Evolutionary conservation across 1,140 invertebrate species (phyloP).

Genomic region (Temnothorax longispinosus): DNA sequence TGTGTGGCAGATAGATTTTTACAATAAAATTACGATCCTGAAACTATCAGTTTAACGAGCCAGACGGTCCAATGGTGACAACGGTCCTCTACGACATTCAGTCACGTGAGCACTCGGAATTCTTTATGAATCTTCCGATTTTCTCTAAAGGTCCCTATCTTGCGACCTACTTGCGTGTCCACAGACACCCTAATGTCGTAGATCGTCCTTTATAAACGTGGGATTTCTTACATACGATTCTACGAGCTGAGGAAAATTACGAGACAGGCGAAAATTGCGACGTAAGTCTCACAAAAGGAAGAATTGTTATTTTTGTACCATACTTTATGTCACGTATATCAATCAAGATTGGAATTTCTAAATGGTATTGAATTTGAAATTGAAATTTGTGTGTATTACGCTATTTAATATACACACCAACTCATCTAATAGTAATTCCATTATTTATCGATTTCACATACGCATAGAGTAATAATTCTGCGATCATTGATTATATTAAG

Average conservation of each 20-base stretch:
- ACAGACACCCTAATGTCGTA: constrained; percentile 38
- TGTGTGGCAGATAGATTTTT: constrained; percentile 12
- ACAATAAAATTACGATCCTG: constrained; percentile 56
- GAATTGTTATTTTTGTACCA: background rate
- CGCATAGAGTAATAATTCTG: constrained; percentile 18
- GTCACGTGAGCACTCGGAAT: constrained; percentile 36
- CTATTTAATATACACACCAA: background rate
- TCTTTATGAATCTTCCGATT: constrained; percentile 55
- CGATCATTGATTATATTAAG: constrained; percentile 19
- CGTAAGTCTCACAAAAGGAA: constrained; percentile 17
- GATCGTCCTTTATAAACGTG: background rate
- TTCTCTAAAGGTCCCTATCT: constrained; percentile 23
- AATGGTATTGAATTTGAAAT: background rate
- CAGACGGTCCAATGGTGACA: constrained; percentile 44
- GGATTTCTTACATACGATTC: constrained; percentile 41
- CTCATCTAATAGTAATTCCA: background rate
- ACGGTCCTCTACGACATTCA: constrained; percentile 23
- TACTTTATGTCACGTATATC: background rate
- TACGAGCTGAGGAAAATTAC: constrained; percentile 27
- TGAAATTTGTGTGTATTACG: background rate
- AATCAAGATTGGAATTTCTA: background rate
- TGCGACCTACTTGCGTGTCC: constrained; percentile 55
- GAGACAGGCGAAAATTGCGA: constrained; percentile 50
- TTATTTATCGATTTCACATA: constrained; percentile 5
- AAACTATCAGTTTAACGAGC: constrained; percentile 39